Conservation (phyloP, 2,797 vertebrate genomes). For the Aldrovandia affinis region DNA sequence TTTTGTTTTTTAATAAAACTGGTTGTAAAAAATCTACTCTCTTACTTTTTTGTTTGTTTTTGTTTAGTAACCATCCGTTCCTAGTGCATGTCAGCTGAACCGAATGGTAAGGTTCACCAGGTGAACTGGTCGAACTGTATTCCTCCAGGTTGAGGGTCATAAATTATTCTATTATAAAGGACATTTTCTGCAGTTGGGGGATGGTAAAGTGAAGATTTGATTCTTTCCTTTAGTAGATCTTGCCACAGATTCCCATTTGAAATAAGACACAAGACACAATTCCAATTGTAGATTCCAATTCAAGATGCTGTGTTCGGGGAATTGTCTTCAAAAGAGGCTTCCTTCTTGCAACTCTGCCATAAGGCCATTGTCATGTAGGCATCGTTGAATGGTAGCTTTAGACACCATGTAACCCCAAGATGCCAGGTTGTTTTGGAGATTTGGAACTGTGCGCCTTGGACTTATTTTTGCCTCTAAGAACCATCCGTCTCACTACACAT, state of each 20-base stretch:
- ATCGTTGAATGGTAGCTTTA: no score
- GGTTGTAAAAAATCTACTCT: not conserved
- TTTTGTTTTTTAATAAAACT: conserved; percentile 4
- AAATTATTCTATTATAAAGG: not conserved
- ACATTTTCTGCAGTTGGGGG: not conserved
- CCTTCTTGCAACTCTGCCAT: no score
- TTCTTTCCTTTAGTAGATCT: not conserved
- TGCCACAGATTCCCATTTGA: not conserved
- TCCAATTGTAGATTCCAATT: no score
- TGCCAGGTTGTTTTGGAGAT: no score
- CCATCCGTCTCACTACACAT: no score
- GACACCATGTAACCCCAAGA: no score
- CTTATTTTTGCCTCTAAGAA: no score
- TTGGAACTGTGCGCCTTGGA: no score
- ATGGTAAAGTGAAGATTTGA: not conserved
- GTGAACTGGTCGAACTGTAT: not conserved
- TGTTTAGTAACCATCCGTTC: not conserved
- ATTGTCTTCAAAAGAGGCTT: no score
- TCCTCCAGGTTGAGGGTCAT: not conserved
- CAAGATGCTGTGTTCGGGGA: no score
- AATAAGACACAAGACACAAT: not conserved
- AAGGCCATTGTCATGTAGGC: no score
- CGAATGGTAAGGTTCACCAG: no score
- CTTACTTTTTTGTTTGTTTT: not conserved
- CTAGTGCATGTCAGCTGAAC: not conserved